A percentile compares a stretch with the other conserved stretches of the same genome.
phyloP scores from a whole-genome alignment of 92 coral and sea anemone genomes.

The Porites cylindrica region DNA sequence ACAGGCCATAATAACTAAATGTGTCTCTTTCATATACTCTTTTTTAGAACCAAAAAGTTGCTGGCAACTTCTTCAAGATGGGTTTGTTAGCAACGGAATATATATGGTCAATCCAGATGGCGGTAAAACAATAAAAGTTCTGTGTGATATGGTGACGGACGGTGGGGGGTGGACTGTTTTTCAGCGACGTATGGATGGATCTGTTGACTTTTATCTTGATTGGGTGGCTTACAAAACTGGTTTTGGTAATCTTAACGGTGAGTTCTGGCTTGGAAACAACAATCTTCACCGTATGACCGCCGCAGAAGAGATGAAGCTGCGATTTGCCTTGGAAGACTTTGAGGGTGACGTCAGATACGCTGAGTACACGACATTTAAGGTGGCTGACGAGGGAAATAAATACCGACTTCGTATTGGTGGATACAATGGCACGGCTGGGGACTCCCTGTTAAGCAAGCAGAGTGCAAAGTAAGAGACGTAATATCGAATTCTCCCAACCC shows the following conservation, averaged over 20 bases:
- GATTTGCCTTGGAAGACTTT: not conserved
- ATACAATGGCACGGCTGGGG: conserved; percentile 2
- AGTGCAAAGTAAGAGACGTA: not conserved
- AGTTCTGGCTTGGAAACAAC: not conserved
- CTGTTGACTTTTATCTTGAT: not conserved
- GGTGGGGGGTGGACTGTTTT: not conserved
- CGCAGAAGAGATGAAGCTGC: not conserved
- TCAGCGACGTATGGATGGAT: not conserved
- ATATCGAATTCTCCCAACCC: no score
- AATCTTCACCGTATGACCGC: not conserved
- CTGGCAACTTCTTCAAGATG: not conserved
- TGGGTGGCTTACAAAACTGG: conserved; percentile 1
- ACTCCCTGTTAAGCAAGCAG: not conserved
- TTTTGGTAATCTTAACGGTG: not conserved
- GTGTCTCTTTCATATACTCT: no score
- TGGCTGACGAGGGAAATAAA: not conserved
- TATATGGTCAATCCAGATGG: conserved; percentile 1
- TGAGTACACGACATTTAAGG: conserved; percentile 3
- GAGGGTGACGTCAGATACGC: not conserved
- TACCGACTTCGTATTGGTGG: not conserved
- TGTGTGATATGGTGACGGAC: conserved; percentile 4
- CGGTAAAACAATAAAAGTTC: not conserved
- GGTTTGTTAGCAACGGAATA: not conserved
- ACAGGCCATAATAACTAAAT: no score
- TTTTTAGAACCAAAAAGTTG: not conserved